phyloP scores from a whole-genome alignment of 2,797 vertebrate species.

The Psittacula derbiana region DNA sequence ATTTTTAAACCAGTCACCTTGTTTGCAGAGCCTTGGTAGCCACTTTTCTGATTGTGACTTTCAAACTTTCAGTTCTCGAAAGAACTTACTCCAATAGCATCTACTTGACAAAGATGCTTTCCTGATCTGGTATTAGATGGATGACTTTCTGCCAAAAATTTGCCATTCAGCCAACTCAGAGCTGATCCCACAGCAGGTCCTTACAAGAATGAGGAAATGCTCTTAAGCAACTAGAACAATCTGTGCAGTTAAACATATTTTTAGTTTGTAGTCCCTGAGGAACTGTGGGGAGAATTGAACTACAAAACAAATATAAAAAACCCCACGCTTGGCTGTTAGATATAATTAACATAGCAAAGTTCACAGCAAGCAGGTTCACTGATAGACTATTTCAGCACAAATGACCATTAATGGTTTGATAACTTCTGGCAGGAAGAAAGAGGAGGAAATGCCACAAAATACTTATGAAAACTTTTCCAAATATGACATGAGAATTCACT shows the following conservation, averaged over 20 bases:
- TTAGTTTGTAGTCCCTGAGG: constrained; percentile 12
- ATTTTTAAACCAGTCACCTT: neutral
- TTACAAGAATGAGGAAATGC: constrained; percentile 43
- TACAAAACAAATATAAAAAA: neutral
- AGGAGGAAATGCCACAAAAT: neutral
- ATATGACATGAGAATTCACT: neutral
- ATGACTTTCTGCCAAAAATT: constrained; percentile 1
- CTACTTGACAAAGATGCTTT: neutral
- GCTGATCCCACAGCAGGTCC: constrained; percentile 14
- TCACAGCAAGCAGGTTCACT: neutral
- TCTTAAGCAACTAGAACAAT: constrained; percentile 32
- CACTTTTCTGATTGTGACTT: neutral
- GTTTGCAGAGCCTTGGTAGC: neutral
- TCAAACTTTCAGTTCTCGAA: neutral
- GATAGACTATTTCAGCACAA: neutral
- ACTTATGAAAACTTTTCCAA: neutral
- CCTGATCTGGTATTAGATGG: neutral
- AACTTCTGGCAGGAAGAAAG: neutral
- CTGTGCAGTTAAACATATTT: constrained; percentile 35
- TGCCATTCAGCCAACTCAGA: constrained; percentile 25
- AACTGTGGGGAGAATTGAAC: neutral
- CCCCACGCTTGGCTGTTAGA: neutral
- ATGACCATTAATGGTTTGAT: neutral
- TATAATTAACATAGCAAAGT: neutral
- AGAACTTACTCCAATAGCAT: neutral